phyloP scores from a whole-genome alignment of 1,140 invertebrate species.

The Bombus haemorrhoidalis region DNA sequence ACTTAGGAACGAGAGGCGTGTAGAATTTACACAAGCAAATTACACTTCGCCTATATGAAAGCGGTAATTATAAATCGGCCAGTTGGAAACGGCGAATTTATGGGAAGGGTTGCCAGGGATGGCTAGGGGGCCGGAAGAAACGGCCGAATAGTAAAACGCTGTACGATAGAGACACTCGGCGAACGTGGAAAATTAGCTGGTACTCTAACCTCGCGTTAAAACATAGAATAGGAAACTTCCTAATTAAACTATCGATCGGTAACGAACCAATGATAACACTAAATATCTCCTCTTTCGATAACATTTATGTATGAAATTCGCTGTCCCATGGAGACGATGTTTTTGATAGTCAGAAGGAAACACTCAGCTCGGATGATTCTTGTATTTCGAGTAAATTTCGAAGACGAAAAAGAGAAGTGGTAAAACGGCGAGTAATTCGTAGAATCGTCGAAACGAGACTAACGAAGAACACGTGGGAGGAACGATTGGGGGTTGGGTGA shows the following conservation, averaged over 20 bases:
- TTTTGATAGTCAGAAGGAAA: not conserved
- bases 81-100: conserved; percentile 62
- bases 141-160: conserved; percentile 56
- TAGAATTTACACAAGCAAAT: conserved; percentile 69
- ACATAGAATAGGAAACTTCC: no score
- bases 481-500: conserved; percentile 1
- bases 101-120: conserved; percentile 56
- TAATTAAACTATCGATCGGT: no score
- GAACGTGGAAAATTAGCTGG: conserved; percentile 6
- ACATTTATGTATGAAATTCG: no score
- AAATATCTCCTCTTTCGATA: no score
- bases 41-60: conserved; percentile 63
- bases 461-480: conserved; percentile 63
- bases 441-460: conserved; percentile 56
- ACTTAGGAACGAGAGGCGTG: conserved; percentile 27
- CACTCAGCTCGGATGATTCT: no score
- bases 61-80: conserved; percentile 69
- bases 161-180: conserved; percentile 21
- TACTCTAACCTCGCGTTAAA: not conserved
- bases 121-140: conserved; percentile 58
- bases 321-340: no score
- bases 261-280: no score
- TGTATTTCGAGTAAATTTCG: not conserved
- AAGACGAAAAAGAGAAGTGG: not conserved
- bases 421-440: conserved; percentile 19